phyloP scores from a whole-genome alignment of 2,113 vertebrate species.

The Gasterosteus aculeatus region DNA sequence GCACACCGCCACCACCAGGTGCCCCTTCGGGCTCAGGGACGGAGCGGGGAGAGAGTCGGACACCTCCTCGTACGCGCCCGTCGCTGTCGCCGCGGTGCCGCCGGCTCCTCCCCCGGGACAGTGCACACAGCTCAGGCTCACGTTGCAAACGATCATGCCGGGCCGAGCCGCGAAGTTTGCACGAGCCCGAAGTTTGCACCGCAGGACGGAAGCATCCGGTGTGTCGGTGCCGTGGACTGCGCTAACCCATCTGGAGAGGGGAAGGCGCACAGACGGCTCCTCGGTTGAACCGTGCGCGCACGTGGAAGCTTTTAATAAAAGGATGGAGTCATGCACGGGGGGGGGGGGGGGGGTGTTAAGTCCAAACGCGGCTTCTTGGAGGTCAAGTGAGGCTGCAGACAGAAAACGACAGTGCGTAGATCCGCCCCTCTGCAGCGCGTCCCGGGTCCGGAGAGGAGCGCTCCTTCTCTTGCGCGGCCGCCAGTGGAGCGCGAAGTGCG shows the following conservation, averaged over 20 bases:
- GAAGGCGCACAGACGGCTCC: background rate
- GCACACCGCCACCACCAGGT: slow-evolving; percentile 81
- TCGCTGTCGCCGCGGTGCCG: slow-evolving; percentile 24
- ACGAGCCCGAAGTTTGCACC: slow-evolving; percentile 42
- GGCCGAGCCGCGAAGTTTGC: slow-evolving; percentile 47
- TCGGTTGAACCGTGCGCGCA: background rate
- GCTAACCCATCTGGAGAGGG: slow-evolving; percentile 51
- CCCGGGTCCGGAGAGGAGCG: slow-evolving; percentile 38
- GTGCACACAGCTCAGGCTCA: slow-evolving; percentile 70
- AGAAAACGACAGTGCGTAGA: slow-evolving; percentile 25
- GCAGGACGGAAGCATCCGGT: slow-evolving; percentile 37
- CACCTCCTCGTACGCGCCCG: slow-evolving; percentile 48
- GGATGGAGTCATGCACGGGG: background rate
- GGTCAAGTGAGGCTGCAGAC: slow-evolving; percentile 13
- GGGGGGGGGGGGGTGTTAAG: background rate
- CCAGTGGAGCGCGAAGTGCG: slow-evolving; percentile 22
- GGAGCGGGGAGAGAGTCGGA: slow-evolving; percentile 45
- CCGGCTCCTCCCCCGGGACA: slow-evolving; percentile 51
- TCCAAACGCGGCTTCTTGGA: background rate
- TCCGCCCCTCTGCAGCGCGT: slow-evolving; percentile 48
- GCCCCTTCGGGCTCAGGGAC: slow-evolving; percentile 75
- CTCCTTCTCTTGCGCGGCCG: background rate
- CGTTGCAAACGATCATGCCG: slow-evolving; percentile 75
- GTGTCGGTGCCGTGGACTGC: background rate
- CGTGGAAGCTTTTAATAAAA: background rate